Evolutionary conservation across 2,113 vertebrate species (phyloP).

Genomic region (Anser brachyrhynchus): DNA sequence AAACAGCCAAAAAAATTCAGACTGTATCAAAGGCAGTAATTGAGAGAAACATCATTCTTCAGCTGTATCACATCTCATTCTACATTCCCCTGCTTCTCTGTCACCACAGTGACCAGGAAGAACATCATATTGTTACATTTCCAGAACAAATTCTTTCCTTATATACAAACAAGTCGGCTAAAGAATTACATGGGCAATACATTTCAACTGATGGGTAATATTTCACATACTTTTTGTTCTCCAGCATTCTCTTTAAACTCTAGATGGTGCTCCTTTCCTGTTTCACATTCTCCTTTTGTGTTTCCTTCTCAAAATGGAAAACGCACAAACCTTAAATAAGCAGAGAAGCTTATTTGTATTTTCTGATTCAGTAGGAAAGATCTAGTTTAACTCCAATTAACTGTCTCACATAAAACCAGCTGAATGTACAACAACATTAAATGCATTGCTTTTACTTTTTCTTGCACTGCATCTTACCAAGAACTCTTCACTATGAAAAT

Average conservation of each 20-base stretch:
- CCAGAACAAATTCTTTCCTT: not conserved
- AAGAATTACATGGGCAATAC: not conserved
- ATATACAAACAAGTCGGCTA: not conserved
- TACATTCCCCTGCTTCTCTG: not conserved
- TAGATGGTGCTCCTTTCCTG: slow-evolving; percentile 26
- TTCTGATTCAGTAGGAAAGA: not conserved
- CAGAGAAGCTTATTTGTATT: not conserved
- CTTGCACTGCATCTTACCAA: not conserved
- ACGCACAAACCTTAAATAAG: not conserved
- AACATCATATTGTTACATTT: not conserved
- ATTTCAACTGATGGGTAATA: not conserved
- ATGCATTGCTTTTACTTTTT: not conserved
- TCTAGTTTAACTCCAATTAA: not conserved
- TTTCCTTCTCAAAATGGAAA: not conserved
- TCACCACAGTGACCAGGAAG: not conserved
- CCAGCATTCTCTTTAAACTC: not conserved
- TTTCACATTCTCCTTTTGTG: not conserved
- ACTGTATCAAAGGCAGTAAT: too few species aligned
- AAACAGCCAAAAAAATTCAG: not conserved
- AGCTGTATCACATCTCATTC: not conserved
- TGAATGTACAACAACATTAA: not conserved
- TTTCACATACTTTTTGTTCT: not conserved
- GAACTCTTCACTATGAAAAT: not conserved
- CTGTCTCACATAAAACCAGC: not conserved
- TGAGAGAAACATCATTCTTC: not conserved